phyloP scores from a whole-genome alignment of 2,888 invertebrate genomes.

The Cosmopolites sordidus region DNA sequence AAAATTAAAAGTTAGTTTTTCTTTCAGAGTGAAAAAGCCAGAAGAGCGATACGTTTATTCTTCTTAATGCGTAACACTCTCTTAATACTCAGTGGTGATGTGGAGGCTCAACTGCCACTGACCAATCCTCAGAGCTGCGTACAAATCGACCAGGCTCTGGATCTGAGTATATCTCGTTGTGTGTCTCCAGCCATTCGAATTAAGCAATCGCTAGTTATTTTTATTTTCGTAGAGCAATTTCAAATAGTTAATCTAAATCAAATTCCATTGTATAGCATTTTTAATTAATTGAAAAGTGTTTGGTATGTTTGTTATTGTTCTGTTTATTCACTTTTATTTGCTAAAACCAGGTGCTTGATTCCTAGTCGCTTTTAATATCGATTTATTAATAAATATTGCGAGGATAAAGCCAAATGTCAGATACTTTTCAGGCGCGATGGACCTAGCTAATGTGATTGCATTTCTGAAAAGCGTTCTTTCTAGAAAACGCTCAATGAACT shows the following conservation, averaged over 20 bases:
- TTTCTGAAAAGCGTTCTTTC: too few species aligned
- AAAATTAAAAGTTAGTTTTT: too few species aligned
- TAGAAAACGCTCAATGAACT: too few species aligned
- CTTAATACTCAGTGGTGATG: constrained; percentile 72
- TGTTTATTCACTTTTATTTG: neutral
- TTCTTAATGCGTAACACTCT: constrained; percentile 81
- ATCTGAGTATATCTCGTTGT: constrained; percentile 74
- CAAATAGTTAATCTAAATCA: neutral
- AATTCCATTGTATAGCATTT: neutral
- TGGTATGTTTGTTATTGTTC: constrained; percentile 1
- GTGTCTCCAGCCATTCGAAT: constrained; percentile 44
- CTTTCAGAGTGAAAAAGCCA: constrained; percentile 74
- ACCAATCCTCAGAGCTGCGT: constrained; percentile 85
- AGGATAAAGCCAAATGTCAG: too few species aligned
- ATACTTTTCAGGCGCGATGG: too few species aligned
- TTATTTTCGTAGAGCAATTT: constrained; percentile 2
- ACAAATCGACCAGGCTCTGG: constrained; percentile 89
- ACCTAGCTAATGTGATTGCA: too few species aligned
- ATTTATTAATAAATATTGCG: too few species aligned
- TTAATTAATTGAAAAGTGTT: neutral
- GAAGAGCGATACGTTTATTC: constrained; percentile 88
- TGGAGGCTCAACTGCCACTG: constrained; percentile 83
- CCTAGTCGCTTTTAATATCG: too few species aligned
- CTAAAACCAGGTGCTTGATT: too few species aligned
- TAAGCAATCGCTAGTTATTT: constrained; percentile 39